A percentile compares a stretch with the other conserved stretches of the same genome.
Evolutionary conservation across 92 coral and sea anemone genomes (phyloP).

Genomic region (Bergia puertoricense): DNA sequence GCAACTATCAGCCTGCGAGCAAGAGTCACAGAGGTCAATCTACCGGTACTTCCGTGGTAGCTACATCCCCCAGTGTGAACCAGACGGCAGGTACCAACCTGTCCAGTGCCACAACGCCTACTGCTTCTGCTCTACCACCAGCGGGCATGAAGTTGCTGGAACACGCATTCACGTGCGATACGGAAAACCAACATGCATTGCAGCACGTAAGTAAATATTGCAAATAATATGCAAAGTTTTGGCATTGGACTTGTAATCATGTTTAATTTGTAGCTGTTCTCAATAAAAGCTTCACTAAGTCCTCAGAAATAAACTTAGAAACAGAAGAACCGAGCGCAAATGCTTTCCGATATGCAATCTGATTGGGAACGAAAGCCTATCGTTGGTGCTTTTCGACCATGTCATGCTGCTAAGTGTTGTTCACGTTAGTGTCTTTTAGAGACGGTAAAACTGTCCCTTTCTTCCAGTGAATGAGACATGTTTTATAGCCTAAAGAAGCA

Average conservation of each 20-base stretch:
- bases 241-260: no score
- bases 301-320: no score
- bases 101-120: constrained; percentile 70
- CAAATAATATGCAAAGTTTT: no score
- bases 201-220: constrained; percentile 1
- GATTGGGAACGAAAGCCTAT: no score
- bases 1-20: constrained; percentile 65
- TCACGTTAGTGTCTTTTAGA: no score
- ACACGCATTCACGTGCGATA: constrained; percentile 52
- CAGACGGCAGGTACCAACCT: constrained; percentile 74
- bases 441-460: neutral
- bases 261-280: no score
- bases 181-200: constrained; percentile 67
- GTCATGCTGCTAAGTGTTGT: neutral
- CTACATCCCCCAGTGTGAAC: constrained; percentile 76
- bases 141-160: constrained; percentile 66
- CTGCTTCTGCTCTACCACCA: constrained; percentile 78
- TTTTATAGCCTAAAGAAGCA: neutral
- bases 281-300: no score
- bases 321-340: no score
- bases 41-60: constrained; percentile 65
- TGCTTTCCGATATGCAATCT: neutral
- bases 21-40: constrained; percentile 57
- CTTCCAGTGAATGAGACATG: neutral
- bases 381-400: neutral